Conservation (phyloP, 2,113 vertebrate species). For the Oceanites oceanicus region DNA sequence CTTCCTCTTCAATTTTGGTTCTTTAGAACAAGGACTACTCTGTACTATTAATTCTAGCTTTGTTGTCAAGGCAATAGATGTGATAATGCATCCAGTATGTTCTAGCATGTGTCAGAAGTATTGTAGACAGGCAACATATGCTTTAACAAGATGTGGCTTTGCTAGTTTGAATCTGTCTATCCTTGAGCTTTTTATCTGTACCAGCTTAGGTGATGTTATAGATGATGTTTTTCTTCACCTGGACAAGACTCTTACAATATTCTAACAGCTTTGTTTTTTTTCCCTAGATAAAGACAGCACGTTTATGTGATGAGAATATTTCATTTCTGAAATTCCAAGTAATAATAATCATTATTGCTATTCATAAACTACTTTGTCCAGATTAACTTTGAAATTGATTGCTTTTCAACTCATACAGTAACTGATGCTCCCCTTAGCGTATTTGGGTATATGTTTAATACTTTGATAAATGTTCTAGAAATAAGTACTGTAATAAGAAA, state of each 20-base stretch:
- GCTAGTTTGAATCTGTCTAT: slow-evolving; percentile 8
- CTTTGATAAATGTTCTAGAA: background rate
- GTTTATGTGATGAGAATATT: background rate
- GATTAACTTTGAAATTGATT: background rate
- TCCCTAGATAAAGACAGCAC: background rate
- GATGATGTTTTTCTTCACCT: background rate
- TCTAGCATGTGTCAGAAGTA: slow-evolving; percentile 46
- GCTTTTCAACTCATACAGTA: background rate
- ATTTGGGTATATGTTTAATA: background rate
- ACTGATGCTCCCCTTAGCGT: background rate
- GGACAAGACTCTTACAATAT: background rate
- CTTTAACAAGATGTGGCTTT: slow-evolving; percentile 45
- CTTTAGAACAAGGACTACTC: background rate
- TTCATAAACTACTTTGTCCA: background rate
- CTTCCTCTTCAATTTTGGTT: background rate
- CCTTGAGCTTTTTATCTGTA: slow-evolving; percentile 22
- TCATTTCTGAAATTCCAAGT: background rate
- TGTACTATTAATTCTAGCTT: slow-evolving; percentile 32
- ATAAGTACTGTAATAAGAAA: background rate
- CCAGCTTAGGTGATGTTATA: background rate
- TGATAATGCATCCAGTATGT: slow-evolving; percentile 45
- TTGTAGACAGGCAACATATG: slow-evolving; percentile 30
- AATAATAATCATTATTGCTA: background rate
- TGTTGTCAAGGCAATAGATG: slow-evolving; percentile 56
- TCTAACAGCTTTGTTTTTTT: background rate